Conservation (phyloP, 2,113 vertebrate species). For the Onychorhynchus coronatus region DNA sequence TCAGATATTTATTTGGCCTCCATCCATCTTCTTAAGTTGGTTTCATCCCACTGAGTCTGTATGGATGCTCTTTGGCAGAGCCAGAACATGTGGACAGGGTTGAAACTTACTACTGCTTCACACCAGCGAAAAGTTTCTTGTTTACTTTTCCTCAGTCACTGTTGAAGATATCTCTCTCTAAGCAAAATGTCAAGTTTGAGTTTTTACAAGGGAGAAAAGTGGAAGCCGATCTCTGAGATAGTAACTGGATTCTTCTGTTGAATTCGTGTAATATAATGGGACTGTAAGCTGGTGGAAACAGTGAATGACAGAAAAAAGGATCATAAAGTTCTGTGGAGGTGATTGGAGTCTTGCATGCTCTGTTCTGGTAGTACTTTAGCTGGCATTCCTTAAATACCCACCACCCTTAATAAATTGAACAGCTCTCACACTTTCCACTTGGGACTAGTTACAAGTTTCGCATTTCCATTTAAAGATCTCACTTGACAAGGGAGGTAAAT, state of each 20-base stretch:
- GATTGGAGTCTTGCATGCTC: neutral
- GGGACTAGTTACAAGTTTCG: neutral
- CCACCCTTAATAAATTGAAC: neutral
- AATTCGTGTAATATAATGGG: neutral
- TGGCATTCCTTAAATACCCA: neutral
- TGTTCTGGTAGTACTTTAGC: neutral
- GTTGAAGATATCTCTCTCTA: neutral
- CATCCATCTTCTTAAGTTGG: neutral
- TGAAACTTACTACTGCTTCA: neutral
- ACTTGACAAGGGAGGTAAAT: neutral
- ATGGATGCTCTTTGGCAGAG: neutral
- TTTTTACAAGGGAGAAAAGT: neutral
- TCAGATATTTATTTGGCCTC: constrained; percentile 14
- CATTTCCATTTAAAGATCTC: neutral
- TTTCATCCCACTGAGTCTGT: neutral
- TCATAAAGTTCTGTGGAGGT: neutral
- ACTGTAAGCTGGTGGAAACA: neutral
- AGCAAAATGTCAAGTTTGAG: neutral
- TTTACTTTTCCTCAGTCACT: neutral
- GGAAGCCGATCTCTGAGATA: neutral
- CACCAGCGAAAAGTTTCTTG: neutral
- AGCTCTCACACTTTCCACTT: neutral
- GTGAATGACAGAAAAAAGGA: neutral
- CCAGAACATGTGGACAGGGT: neutral
- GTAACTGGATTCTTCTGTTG: neutral